Evolutionary conservation across 1,140 invertebrate genomes (phyloP), one percentile per base, ranked within the genome.

Genomic region (Drosophila ohnishii): DNA sequence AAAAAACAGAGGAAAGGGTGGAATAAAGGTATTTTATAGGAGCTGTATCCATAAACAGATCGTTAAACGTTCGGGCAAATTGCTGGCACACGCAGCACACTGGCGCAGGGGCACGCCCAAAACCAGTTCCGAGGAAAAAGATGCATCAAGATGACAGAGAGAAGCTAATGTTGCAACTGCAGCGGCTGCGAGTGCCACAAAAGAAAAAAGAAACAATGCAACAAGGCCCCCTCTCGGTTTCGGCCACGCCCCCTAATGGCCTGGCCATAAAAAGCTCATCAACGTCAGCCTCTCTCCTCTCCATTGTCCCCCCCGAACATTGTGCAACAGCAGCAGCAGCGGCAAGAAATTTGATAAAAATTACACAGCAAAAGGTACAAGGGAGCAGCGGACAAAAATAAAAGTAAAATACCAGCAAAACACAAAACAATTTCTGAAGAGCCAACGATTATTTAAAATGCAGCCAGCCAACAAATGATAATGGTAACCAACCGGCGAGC

Each of bases 371-470:
- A 65, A 65, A 87, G 82, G 83, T 85, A 82, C 40, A 57, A 47
- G 39, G 65, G 32, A 39, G 28, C 14, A 39, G 28, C 14, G 56
- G 50, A 64, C n/a, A 50, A 14, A 51, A 53, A 53, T 53, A 67
- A 82, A 72, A 63, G 51, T 63, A 77, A 62, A 76, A 57, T 61
- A 47, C 59, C 72, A 55, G 56, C 55, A 40, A 42, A 19, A 75
- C 66, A 77, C 81, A 77, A 84, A 86, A 86, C 82, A 81, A 85
- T 84, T 84, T 71, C 51, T 81, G 64, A 79, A 64, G 75, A 86
- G 82, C 42, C 83, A 88, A 88, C 84, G 84, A 87, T 87, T 87
- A 87, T 87, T 87, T 87, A 88, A 87, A 83, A 73, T 77, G 83
- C 84, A 87, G 75, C 71, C 84, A 83, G 80, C 63, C 83, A 87